A percentile compares a stretch with the other conserved stretches of the same genome.
These are phyloP conservation scores for Monochamus saltuarius DNA, from an alignment of 1,140 invertebrate species.

Conservation along the genomic window DNA sequence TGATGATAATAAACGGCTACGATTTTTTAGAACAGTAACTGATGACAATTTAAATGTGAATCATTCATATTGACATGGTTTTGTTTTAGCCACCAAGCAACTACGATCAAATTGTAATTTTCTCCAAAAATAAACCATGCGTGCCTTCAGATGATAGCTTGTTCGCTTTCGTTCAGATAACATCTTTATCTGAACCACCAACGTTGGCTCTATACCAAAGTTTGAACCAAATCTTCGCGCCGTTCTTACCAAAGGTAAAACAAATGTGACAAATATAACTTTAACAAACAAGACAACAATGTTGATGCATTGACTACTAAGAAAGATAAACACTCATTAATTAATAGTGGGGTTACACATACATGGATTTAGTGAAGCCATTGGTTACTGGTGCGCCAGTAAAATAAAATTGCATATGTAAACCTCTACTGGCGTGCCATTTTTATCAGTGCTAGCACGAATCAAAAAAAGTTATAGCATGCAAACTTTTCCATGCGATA, in stretches of 20 bases:
- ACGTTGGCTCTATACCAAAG: slow-evolving; percentile 44
- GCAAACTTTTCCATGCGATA: no score
- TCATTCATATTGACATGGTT: neutral
- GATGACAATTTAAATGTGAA: neutral
- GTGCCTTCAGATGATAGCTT: slow-evolving; percentile 11
- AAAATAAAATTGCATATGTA: no score
- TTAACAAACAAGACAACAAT: no score
- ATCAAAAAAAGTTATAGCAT: no score
- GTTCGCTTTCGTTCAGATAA: slow-evolving; percentile 26
- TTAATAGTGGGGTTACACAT: no score
- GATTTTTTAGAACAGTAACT: slow-evolving; percentile 15
- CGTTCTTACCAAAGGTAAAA: slow-evolving; percentile 37
- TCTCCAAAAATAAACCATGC: slow-evolving; percentile 10
- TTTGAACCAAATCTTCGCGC: slow-evolving; percentile 44
- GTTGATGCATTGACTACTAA: no score
- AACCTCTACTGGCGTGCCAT: no score
- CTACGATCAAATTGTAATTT: neutral
- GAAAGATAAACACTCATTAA: no score
- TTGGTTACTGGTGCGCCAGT: no score
- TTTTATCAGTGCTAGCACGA: no score
- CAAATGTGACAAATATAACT: no score
- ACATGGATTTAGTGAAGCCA: no score
- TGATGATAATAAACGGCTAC: slow-evolving; percentile 8
- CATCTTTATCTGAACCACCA: slow-evolving; percentile 42
- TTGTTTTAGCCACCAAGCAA: neutral